phyloP scores from a whole-genome alignment of 2,797 vertebrate genomes.

The Benthosema pterotum region DNA sequence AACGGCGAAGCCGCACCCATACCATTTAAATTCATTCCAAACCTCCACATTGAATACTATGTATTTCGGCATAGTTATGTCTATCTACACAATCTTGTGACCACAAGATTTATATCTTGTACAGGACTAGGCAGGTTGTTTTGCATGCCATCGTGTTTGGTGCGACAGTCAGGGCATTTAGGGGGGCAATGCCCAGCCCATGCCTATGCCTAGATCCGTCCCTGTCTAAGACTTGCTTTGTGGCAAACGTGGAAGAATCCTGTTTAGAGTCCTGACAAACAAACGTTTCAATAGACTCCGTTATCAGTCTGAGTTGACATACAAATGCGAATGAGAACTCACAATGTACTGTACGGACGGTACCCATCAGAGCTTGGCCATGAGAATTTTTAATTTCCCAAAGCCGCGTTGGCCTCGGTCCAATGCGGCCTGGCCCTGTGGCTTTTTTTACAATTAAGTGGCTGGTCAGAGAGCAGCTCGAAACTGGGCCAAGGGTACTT shows the following conservation, averaged over 20 bases:
- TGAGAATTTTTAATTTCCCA: conserved; percentile 30
- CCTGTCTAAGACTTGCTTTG: conserved; percentile 16
- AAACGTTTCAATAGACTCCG: conserved; percentile 1
- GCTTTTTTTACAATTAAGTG: conserved; percentile 47
- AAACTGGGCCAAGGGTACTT: conserved; percentile 50
- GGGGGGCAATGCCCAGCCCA: too few species aligned
- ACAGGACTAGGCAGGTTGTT: too few species aligned
- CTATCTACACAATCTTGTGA: too few species aligned
- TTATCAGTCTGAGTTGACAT: not conserved
- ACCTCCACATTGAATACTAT: too few species aligned
- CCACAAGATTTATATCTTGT: too few species aligned
- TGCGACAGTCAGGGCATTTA: too few species aligned
- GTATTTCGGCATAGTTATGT: too few species aligned
- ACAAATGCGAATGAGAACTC: not conserved
- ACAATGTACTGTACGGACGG: not conserved
- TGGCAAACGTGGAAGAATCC: too few species aligned
- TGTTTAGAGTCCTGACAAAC: not conserved
- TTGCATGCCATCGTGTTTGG: too few species aligned
- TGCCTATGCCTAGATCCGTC: too few species aligned
- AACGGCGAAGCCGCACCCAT: too few species aligned
- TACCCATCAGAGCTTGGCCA: not conserved
- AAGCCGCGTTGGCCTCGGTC: conserved; percentile 31
- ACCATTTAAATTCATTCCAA: too few species aligned
- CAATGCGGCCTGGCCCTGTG: conserved; percentile 30
- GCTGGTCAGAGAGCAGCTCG: conserved; percentile 44